Evolutionary conservation across 2,888 invertebrate genomes (phyloP).

Genomic region (Halictus quadricinctus): DNA sequence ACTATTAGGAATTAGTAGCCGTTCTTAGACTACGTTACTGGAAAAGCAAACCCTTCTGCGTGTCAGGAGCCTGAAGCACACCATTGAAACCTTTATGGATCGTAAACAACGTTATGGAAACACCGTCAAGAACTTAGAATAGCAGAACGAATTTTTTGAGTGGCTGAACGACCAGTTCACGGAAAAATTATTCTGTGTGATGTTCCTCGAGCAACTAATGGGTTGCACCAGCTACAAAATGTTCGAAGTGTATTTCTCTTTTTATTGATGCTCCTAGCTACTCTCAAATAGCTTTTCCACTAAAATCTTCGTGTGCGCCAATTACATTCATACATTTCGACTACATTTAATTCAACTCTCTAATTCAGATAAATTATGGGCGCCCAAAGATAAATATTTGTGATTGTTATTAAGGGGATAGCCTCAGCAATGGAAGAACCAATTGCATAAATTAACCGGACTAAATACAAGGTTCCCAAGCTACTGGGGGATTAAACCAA

Average conservation of each 20-base stretch:
- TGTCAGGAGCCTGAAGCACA: slow-evolving; percentile 37
- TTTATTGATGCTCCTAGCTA: neutral
- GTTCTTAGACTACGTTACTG: neutral
- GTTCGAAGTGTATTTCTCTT: neutral
- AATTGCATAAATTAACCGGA: neutral
- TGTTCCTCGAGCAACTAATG: neutral
- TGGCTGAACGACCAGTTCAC: neutral
- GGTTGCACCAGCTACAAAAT: neutral
- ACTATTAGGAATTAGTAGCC: neutral
- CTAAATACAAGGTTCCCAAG: neutral
- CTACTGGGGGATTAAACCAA: neutral
- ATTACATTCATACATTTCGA: neutral
- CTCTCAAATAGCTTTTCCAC: neutral
- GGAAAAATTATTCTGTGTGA: slow-evolving; percentile 2
- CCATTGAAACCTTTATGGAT: slow-evolving; percentile 59
- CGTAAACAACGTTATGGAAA: slow-evolving; percentile 60
- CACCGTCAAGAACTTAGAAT: slow-evolving; percentile 2
- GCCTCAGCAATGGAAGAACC: neutral
- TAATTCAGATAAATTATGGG: neutral
- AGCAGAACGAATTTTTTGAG: slow-evolving; percentile 29
- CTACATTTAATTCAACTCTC: neutral
- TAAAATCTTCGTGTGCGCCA: neutral
- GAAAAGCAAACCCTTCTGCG: slow-evolving; percentile 38
- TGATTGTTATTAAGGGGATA: neutral
- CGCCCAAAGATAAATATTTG: neutral